Evolutionary conservation across 2,797 vertebrate genomes (phyloP), one percentile per base, ranked within the genome.

Genomic region (Hippopotamyrus pictus): DNA sequence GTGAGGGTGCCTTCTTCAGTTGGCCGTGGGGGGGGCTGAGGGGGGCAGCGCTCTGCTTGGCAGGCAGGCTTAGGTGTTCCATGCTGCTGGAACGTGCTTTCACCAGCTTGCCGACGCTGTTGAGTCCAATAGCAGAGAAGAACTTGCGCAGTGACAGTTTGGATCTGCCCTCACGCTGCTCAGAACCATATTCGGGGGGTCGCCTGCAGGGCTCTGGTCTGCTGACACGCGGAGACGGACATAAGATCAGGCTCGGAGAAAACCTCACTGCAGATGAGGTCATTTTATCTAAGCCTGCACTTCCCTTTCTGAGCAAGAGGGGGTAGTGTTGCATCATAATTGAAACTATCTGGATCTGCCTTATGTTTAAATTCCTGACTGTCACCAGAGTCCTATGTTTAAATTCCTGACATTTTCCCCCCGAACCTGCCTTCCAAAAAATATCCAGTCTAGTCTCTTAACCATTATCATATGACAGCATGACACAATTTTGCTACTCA

Each of bases 51-150:
- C 90, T 91, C 90, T 89, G 87, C 50, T 93, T 92, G 19, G 93
- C 57, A 1, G 29, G 9, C 17, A 94, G 85, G 41, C 94, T 96
- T 89, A 97, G 95, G 76, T 97, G 96, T 14, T 96, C 96, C 96
- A 97, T 96, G 92, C 96, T 96, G 91, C 94, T 97, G 90, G 96
- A 96, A 48, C 96, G 95, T 6, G 95, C 96, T 90, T 96, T 96
- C 46, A 95, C 95, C 41, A 96, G 93, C 86, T 95, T 93, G 7
- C 96, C 96, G 14, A 96, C 93, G 8, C 95, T 96, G 92, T 96
- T 96, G 88, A 96, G 94, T 3, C 96, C 96, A 33, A 97, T 96
- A 88, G 96, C 96, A 87, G 96, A 97, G 91, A 97, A 96, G 94
- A 96, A 96, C 88, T 95, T 95, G 5, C 95, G 95, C 51, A 97